Conservation (phyloP, 2,797 vertebrate genomes). For the Sebastolobus alascanus region DNA sequence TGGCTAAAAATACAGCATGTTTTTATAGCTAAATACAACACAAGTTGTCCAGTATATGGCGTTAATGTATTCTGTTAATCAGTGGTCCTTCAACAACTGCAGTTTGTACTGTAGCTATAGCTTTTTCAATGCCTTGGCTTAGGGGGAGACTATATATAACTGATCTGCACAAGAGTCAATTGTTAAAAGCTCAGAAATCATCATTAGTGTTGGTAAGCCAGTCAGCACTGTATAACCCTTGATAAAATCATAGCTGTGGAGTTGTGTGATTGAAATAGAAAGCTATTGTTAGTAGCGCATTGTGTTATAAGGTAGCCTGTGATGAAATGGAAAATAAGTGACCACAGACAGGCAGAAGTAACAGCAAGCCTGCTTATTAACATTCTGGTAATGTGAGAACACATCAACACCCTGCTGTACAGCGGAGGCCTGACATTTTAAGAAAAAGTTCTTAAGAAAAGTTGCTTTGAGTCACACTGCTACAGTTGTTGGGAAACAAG, state of each 20-base stretch:
- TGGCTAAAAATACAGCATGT: background rate
- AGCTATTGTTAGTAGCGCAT: background rate
- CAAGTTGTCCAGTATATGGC: background rate
- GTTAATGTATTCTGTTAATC: slow-evolving; percentile 4
- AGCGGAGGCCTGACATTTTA: slow-evolving; percentile 5
- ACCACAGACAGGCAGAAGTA: background rate
- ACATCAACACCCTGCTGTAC: slow-evolving; percentile 9
- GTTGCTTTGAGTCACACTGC: slow-evolving; percentile 13
- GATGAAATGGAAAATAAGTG: slow-evolving; percentile 17
- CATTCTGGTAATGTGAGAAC: slow-evolving; percentile 1
- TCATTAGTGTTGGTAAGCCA: background rate
- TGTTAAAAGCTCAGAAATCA: background rate
- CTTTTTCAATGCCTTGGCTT: background rate
- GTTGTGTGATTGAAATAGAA: slow-evolving; percentile 1
- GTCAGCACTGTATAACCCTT: background rate
- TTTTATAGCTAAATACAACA: background rate
- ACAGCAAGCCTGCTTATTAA: slow-evolving; percentile 7
- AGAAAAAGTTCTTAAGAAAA: slow-evolving; percentile 3
- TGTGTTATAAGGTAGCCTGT: background rate
- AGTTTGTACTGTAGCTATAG: background rate
- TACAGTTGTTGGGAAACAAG: slow-evolving; percentile 42
- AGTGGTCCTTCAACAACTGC: background rate
- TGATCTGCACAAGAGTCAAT: slow-evolving; percentile 2
- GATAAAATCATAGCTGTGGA: background rate
- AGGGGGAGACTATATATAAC: background rate